A percentile compares a stretch with the other conserved stretches of the same genome.
Conservation (phyloP, 2,888 invertebrate genomes). For the Spilarctia lutea region DNA sequence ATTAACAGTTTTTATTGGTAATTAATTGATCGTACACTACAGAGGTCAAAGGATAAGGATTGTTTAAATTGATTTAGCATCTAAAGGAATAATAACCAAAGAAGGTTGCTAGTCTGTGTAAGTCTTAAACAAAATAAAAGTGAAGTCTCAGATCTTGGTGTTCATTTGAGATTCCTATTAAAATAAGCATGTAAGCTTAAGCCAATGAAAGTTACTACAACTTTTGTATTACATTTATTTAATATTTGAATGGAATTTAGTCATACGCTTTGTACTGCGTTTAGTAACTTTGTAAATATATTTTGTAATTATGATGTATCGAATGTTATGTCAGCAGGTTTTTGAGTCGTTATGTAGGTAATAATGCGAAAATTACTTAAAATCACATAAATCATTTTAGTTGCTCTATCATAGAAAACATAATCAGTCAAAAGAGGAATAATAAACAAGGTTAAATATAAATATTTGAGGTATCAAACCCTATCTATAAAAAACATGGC, state of each 20-base stretch:
- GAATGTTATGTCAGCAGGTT: slow-evolving; percentile 20
- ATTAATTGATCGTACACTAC: neutral
- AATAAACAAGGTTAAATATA: too few relatives aligned
- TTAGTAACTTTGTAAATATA: slow-evolving; percentile 50
- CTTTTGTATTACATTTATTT: slow-evolving; percentile 51
- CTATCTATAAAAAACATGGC: neutral
- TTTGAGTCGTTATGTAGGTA: slow-evolving; percentile 26
- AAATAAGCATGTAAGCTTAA: slow-evolving; percentile 55
- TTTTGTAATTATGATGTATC: slow-evolving; percentile 41
- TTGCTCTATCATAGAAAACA: too few relatives aligned
- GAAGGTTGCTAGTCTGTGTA: slow-evolving; percentile 19
- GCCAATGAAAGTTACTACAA: slow-evolving; percentile 63
- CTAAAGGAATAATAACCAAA: slow-evolving; percentile 4
- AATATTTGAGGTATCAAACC: neutral
- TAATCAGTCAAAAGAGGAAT: too few relatives aligned
- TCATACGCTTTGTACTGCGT: slow-evolving; percentile 35
- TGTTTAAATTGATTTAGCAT: neutral
- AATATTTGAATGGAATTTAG: slow-evolving; percentile 48
- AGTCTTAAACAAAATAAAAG: slow-evolving; percentile 40
- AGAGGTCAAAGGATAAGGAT: neutral
- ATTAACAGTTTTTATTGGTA: neutral
- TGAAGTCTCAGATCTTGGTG: slow-evolving; percentile 41
- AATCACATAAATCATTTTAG: neutral
- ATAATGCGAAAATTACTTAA: neutral
- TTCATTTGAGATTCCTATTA: slow-evolving; percentile 54